Evolutionary conservation across 2,888 invertebrate species (phyloP).

Genomic region (Deladenus siricidicola): DNA sequence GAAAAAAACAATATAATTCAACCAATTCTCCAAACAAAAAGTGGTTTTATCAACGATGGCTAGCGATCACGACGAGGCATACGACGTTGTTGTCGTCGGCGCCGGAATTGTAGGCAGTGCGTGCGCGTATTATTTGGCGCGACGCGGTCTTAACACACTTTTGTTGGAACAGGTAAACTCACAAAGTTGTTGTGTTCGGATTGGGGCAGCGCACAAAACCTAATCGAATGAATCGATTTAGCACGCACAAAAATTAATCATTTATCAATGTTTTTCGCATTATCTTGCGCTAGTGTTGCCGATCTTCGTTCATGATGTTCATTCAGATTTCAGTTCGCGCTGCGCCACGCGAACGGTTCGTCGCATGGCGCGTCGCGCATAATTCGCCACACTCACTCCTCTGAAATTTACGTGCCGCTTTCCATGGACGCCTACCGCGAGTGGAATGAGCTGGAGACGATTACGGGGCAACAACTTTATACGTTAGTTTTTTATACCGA

Average conservation of each 20-base stretch:
- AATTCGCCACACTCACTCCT: slow-evolving; percentile 45
- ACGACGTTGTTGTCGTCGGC: slow-evolving; percentile 46
- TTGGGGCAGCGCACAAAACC: too few relatives aligned
- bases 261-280: too few relatives aligned
- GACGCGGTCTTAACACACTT: slow-evolving; percentile 40
- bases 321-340: slow-evolving; percentile 34
- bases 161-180: slow-evolving; percentile 42
- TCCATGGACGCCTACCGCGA: slow-evolving; percentile 27
- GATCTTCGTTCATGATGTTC: too few relatives aligned
- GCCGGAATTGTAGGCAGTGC: slow-evolving; percentile 48
- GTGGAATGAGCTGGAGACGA: slow-evolving; percentile 21
- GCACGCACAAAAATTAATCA: too few relatives aligned
- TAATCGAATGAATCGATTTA: too few relatives aligned
- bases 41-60: too few relatives aligned
- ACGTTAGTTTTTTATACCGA: slow-evolving; percentile 8
- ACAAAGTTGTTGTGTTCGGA: too few relatives aligned
- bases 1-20: too few relatives aligned
- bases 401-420: slow-evolving; percentile 31
- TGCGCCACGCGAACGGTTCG: slow-evolving; percentile 42
- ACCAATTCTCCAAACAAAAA: too few relatives aligned
- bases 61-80: too few relatives aligned
- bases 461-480: slow-evolving; percentile 15
- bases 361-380: slow-evolving; percentile 49
- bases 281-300: too few relatives aligned
- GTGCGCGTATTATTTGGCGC: slow-evolving; percentile 45